phyloP scores from a whole-genome alignment of 2,113 vertebrate genomes.

The Podilymbus podiceps region DNA sequence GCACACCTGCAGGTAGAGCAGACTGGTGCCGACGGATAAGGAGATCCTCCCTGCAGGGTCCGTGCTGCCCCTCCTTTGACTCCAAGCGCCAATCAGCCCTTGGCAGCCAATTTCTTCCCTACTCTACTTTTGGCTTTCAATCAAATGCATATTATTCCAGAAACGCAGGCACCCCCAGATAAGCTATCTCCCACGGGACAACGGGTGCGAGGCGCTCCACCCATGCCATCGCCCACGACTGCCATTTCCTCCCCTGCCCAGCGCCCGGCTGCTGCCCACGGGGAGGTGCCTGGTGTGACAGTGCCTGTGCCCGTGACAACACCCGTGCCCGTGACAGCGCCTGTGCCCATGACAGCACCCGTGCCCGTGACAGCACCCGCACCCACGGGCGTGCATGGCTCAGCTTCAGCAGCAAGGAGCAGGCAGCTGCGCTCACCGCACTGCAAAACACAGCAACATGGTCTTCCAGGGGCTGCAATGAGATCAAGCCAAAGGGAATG shows the following conservation, averaged over 20 bases:
- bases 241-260: no score
- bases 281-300: neutral
- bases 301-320: no score
- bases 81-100: conserved; percentile 25
- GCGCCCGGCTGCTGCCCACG: neutral
- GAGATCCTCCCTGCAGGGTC: neutral
- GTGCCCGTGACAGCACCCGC: neutral
- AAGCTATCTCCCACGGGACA: conserved; percentile 77
- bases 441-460: neutral
- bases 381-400: rapidly evolving
- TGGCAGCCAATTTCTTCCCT: conserved; percentile 5
- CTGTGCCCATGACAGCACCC: no score
- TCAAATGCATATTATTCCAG: conserved; percentile 71
- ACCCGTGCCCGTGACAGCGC: no score
- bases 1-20: neutral
- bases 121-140: conserved; percentile 23
- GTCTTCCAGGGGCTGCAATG: neutral
- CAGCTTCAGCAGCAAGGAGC: neutral
- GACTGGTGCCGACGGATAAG: neutral
- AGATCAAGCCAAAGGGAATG: neutral
- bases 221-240: rapidly evolving
- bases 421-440: neutral
- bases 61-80: neutral
- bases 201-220: conserved; percentile 24
- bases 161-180: conserved; percentile 59